Conservation (phyloP, 2,888 invertebrate species). For the Aradus depressus region DNA sequence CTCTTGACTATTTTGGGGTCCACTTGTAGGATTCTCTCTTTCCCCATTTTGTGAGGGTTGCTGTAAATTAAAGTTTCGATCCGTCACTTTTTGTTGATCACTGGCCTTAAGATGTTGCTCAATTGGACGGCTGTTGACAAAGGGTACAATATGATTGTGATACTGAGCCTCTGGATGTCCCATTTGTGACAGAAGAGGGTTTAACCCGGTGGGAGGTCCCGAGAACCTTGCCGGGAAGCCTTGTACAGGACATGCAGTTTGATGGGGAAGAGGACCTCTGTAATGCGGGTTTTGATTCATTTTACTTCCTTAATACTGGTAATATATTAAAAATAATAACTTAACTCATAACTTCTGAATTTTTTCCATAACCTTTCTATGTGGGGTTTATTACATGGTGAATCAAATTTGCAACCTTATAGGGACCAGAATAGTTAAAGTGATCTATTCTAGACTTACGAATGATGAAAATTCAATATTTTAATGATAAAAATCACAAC, state of each 20-base stretch:
- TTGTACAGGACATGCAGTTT: conserved; percentile 27
- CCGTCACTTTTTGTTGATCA: conserved; percentile 7
- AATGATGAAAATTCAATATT: too few species aligned
- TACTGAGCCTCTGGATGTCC: conserved; percentile 27
- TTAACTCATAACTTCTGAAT: too few species aligned
- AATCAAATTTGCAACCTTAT: too few species aligned
- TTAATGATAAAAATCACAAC: too few species aligned
- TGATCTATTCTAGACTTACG: too few species aligned
- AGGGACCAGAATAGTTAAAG: too few species aligned
- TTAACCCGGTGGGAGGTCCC: conserved; percentile 15
- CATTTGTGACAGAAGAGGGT: conserved; percentile 20
- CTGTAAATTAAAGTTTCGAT: conserved; percentile 12
- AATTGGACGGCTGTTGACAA: conserved; percentile 14
- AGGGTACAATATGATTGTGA: conserved; percentile 25
- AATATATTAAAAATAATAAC: too few species aligned
- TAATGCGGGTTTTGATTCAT: conserved; percentile 27
- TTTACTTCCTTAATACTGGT: too few species aligned
- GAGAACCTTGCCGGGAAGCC: conserved; percentile 24
- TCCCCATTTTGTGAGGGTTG: conserved; percentile 12
- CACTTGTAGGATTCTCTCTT: conserved; percentile 17
- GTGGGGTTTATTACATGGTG: too few species aligned
- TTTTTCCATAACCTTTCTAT: too few species aligned
- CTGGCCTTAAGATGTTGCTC: conserved; percentile 8
- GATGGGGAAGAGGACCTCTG: conserved; percentile 24
- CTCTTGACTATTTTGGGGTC: conserved; percentile 14